Evolutionary conservation across 2,888 invertebrate species (phyloP).

Genomic region (Abrostola triplasia): DNA sequence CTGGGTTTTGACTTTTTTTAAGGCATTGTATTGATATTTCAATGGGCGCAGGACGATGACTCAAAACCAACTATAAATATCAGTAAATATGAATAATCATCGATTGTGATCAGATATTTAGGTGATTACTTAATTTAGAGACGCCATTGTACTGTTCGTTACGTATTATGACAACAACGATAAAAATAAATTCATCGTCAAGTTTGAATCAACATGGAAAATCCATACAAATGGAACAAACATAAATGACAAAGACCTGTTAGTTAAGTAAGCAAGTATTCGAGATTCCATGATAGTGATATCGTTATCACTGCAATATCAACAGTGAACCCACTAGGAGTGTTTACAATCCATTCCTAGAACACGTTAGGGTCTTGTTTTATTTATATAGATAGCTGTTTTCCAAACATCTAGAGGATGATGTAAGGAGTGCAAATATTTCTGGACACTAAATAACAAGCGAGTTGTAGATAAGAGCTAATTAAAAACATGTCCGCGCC

Average conservation of each 20-base stretch:
- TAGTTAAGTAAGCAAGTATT: slow-evolving; percentile 12
- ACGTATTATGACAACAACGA: too few relatives aligned
- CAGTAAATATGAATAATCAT: not conserved
- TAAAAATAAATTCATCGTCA: too few relatives aligned
- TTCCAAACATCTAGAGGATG: slow-evolving; percentile 28
- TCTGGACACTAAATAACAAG: slow-evolving; percentile 28
- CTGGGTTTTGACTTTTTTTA: not conserved
- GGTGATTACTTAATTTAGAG: not conserved
- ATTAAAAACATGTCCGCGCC: slow-evolving; percentile 36
- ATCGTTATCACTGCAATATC: slow-evolving; percentile 35
- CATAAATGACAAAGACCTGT: slow-evolving; percentile 15
- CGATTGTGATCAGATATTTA: not conserved
- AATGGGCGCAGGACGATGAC: not conserved
- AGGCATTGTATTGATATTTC: not conserved
- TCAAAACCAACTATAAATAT: not conserved
- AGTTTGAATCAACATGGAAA: slow-evolving; percentile 1
- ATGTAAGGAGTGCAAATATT: slow-evolving; percentile 44
- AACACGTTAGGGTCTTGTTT: not conserved
- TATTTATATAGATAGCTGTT: slow-evolving; percentile 1
- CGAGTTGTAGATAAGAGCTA: slow-evolving; percentile 36
- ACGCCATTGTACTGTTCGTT: too few relatives aligned
- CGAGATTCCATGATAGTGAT: slow-evolving; percentile 29
- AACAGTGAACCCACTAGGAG: slow-evolving; percentile 11
- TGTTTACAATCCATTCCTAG: slow-evolving; percentile 17
- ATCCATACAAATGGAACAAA: not conserved